phyloP scores from a whole-genome alignment of 2,797 vertebrate species.

The Argyrosomus regius region DNA sequence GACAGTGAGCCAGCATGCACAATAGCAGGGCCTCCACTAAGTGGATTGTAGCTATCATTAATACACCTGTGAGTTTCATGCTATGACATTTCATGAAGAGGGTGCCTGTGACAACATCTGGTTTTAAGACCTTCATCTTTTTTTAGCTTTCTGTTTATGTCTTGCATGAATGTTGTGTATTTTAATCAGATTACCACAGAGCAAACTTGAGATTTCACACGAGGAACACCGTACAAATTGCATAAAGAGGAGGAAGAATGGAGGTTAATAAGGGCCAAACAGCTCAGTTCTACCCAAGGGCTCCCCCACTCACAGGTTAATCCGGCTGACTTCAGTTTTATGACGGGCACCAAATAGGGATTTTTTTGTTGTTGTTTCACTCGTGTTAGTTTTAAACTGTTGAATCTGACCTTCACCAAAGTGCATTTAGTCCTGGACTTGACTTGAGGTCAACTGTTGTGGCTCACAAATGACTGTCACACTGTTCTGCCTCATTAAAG shows the following conservation, averaged over 20 bases:
- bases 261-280: not conserved
- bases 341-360: not conserved
- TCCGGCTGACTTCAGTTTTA: not conserved
- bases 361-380: not conserved
- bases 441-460: not conserved
- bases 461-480: not conserved
- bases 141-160: not conserved
- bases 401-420: not conserved
- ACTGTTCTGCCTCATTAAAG: too few relatives aligned
- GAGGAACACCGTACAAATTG: not conserved
- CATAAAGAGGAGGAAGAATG: not conserved
- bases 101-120: not conserved
- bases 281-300: not conserved
- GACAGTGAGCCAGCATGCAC: too few relatives aligned
- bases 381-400: not conserved
- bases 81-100: not conserved
- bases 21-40: too few relatives aligned
- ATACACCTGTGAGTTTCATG: too few relatives aligned
- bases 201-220: not conserved
- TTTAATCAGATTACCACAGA: not conserved
- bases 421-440: not conserved
- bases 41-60: too few relatives aligned
- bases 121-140: not conserved
- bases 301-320: not conserved
- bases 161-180: not conserved